Percentiles rank a stretch among this genome's conserved stretches.
phyloP scores from a whole-genome alignment of 1,140 invertebrate species.

The Tetramorium alpestre region DNA sequence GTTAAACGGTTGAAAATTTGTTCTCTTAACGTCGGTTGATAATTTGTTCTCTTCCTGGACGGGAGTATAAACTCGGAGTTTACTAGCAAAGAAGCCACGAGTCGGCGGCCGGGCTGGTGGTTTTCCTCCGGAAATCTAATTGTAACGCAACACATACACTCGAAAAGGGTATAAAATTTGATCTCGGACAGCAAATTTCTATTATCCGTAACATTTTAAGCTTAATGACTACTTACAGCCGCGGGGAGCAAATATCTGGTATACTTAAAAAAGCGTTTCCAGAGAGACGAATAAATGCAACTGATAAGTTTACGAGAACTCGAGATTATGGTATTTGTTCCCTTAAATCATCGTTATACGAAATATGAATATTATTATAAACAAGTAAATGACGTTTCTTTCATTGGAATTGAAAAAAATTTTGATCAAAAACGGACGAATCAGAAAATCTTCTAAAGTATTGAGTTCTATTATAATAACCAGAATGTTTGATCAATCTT shows the following conservation, averaged over 20 bases:
- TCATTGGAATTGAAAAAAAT: no score
- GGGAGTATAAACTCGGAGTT: background rate
- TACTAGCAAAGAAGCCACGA: conserved; percentile 10
- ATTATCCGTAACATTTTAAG: background rate
- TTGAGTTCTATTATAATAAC: no score
- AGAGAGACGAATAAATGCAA: conserved; percentile 1
- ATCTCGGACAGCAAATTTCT: conserved; percentile 1
- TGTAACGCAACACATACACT: conserved; percentile 1
- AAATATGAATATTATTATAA: no score
- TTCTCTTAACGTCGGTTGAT: conserved; percentile 30
- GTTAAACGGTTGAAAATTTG: conserved; percentile 42
- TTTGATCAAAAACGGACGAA: no score
- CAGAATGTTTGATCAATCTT: no score
- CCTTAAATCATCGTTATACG: background rate
- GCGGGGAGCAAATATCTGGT: conserved; percentile 7
- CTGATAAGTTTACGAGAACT: background rate
- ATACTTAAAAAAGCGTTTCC: background rate
- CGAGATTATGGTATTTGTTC: background rate
- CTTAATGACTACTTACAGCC: background rate
- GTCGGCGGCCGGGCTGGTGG: background rate
- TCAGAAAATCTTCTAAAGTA: no score
- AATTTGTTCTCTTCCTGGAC: conserved; percentile 31
- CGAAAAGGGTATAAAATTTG: conserved; percentile 17
- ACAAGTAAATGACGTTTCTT: background rate
- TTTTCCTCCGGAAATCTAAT: conserved; percentile 31